Conservation (phyloP, 1,140 invertebrate genomes). For the Lithobius niger region DNA sequence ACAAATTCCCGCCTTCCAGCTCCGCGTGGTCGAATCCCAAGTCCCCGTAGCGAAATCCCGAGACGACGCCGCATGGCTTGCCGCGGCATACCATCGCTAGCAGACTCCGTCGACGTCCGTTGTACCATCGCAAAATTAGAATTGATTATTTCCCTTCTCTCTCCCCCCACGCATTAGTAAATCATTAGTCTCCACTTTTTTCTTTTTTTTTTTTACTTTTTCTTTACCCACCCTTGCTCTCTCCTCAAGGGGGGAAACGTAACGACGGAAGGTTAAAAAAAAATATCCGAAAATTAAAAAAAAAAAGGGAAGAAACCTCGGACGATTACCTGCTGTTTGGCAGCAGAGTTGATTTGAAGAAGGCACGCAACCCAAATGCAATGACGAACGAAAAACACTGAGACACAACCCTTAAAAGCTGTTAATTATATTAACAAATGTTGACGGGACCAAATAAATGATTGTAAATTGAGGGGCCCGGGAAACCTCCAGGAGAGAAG, state of each 20-base stretch:
- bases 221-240: too few species aligned
- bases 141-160: not conserved
- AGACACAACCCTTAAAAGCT: not conserved
- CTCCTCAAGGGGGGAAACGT: not conserved
- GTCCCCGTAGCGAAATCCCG: not conserved
- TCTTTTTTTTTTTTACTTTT: too few species aligned
- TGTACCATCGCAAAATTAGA: not conserved
- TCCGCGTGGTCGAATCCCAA: not conserved
- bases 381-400: not conserved
- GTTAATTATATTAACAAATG: slow-evolving; percentile 4
- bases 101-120: too few species aligned
- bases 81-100: not conserved
- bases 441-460: slow-evolving; percentile 1
- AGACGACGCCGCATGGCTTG: not conserved
- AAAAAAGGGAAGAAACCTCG: not conserved
- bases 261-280: not conserved
- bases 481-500: too few species aligned
- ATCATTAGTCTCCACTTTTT: slow-evolving; percentile 5
- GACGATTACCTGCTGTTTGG: not conserved
- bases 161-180: slow-evolving; percentile 3
- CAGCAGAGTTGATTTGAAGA: not conserved
- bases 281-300: not conserved
- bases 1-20: not conserved
- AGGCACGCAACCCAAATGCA: not conserved
- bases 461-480: slow-evolving; percentile 6